phyloP scores from a whole-genome alignment of 1,140 invertebrate genomes.

The Parapsyche elsis region DNA sequence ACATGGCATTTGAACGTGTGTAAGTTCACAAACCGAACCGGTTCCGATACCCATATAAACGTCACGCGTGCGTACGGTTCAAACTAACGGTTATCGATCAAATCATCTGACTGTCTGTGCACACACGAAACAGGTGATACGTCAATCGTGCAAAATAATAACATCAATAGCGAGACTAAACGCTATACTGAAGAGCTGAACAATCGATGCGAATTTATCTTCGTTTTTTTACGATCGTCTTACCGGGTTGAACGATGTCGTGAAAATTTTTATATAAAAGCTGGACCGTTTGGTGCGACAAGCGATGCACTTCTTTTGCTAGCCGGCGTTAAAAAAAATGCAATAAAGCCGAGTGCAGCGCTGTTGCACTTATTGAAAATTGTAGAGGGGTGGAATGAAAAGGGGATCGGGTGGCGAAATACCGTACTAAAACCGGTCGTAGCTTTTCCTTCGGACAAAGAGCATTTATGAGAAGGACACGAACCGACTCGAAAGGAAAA shows the following conservation, averaged over 20 bases:
- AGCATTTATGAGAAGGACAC: constrained; percentile 7
- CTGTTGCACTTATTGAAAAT: constrained; percentile 34
- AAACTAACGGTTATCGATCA: background rate
- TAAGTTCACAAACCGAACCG: constrained; percentile 12
- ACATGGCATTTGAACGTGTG: constrained; percentile 8
- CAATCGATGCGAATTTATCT: background rate
- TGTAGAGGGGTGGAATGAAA: background rate
- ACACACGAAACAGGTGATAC: background rate
- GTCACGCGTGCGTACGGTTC: background rate
- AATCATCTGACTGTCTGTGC: background rate
- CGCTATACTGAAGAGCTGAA: background rate
- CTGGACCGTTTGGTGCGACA: background rate
- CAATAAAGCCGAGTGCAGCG: constrained; percentile 31
- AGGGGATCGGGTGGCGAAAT: background rate
- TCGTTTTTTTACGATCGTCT: no score
- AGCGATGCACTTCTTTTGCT: background rate
- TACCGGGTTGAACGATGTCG: no score
- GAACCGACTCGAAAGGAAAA: background rate
- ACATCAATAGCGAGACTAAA: background rate
- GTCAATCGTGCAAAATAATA: background rate
- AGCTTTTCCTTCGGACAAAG: background rate
- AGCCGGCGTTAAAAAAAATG: background rate
- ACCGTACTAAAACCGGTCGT: background rate
- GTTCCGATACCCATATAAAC: background rate
- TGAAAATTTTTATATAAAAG: background rate